Evolutionary conservation across 1,140 invertebrate genomes (phyloP).

Genomic region (Ceratina australensis): DNA sequence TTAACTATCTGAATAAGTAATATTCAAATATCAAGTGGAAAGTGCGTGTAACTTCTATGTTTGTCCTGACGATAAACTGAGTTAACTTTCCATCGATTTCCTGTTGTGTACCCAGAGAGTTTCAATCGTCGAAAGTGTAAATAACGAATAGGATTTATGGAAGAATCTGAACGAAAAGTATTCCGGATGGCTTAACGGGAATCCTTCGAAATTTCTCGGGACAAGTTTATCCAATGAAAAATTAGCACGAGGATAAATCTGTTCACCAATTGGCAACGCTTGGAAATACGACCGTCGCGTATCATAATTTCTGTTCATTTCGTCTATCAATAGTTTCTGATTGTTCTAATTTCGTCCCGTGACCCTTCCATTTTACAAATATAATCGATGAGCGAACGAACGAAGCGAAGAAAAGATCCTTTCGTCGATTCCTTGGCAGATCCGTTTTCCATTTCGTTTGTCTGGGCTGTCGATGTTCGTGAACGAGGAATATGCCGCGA

Average conservation of each 20-base stretch:
- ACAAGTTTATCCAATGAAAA: background rate
- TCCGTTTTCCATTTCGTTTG: conserved; percentile 25
- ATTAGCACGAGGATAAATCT: background rate
- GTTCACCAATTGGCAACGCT: too few relatives aligned
- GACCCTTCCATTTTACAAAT: too few relatives aligned
- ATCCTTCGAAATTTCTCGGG: background rate
- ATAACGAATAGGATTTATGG: background rate
- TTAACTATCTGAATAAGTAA: too few relatives aligned
- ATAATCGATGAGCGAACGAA: too few relatives aligned
- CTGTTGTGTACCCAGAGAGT: background rate
- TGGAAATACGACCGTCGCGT: too few relatives aligned
- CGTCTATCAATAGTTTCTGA: too few relatives aligned
- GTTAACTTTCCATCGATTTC: background rate
- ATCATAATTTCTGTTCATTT: background rate
- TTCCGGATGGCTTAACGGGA: too few relatives aligned
- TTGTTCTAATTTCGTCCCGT: too few relatives aligned
- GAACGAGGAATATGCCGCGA: background rate
- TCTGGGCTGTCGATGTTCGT: background rate
- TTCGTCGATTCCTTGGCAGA: background rate
- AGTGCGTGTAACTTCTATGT: too few relatives aligned
- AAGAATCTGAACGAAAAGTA: background rate
- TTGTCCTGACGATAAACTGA: background rate
- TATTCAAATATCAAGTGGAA: too few relatives aligned
- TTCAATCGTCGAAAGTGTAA: conserved; percentile 18
- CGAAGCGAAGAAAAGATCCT: background rate